Evolutionary conservation across 2,888 invertebrate species (phyloP).

Genomic region (Platypus cylindrus): DNA sequence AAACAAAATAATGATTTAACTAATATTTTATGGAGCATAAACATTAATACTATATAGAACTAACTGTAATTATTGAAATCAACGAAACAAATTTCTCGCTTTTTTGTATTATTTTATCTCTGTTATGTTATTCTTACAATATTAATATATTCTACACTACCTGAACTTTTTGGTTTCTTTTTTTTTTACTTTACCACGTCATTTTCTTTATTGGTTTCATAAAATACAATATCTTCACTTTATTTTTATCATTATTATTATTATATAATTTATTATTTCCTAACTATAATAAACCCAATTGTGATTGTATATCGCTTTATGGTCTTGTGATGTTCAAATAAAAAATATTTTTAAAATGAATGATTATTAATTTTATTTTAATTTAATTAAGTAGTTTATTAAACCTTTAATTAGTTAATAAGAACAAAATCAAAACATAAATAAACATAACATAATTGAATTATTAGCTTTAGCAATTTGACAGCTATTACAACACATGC

Average conservation of each 20-base stretch:
- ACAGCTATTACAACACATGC: no score
- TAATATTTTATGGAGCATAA: no score
- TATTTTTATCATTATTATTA: constrained; percentile 12
- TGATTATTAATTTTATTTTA: constrained; percentile 3
- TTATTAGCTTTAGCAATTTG: no score
- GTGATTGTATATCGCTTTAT: constrained; percentile 31
- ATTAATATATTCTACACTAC: no score
- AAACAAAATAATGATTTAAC: no score
- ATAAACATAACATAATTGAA: no score
- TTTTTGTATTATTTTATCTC: constrained; percentile 13
- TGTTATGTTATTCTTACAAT: constrained; percentile 1
- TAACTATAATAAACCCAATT: constrained; percentile 27
- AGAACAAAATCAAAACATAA: background rate
- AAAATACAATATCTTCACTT: constrained; percentile 5
- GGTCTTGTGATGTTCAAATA: constrained; percentile 32
- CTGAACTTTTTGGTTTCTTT: background rate
- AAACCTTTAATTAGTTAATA: no score
- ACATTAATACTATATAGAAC: no score
- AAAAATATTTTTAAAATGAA: constrained; percentile 6
- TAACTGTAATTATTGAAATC: no score
- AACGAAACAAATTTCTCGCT: constrained; percentile 17
- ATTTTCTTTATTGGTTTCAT: constrained; percentile 10
- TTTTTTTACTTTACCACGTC: no score
- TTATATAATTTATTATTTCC: constrained; percentile 26
- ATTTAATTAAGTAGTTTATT: no score